phyloP scores from a whole-genome alignment of 2,888 invertebrate genomes.

The Tenthredo amoena region DNA sequence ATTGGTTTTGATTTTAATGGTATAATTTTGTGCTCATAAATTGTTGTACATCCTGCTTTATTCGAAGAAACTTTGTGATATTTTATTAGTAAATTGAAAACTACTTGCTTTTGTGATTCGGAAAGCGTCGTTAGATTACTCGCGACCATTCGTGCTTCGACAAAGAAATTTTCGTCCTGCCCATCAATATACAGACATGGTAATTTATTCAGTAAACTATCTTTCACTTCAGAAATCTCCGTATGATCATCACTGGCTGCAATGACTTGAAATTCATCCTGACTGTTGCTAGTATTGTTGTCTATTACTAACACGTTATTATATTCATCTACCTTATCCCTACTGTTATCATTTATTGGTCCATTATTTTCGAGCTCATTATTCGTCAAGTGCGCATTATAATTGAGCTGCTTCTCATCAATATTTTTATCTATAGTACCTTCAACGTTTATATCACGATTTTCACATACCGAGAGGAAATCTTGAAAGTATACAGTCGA shows the following conservation, averaged over 20 bases:
- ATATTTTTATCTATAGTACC: too few relatives aligned
- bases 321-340: background rate
- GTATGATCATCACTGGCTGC: background rate
- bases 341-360: too few relatives aligned
- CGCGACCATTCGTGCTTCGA: slow-evolving; percentile 50
- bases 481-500: too few relatives aligned
- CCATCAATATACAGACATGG: background rate
- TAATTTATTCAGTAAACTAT: background rate
- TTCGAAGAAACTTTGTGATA: slow-evolving; percentile 59
- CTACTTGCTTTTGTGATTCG: background rate
- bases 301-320: background rate
- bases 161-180: slow-evolving; percentile 40
- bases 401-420: too few relatives aligned
- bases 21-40: slow-evolving; percentile 65
- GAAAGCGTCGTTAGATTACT: slow-evolving; percentile 48
- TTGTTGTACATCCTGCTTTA: slow-evolving; percentile 60
- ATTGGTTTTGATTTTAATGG: slow-evolving; percentile 59
- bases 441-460: too few relatives aligned
- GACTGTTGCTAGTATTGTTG: background rate
- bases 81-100: slow-evolving; percentile 43
- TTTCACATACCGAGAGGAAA: too few relatives aligned
- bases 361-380: too few relatives aligned
- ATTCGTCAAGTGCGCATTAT: too few relatives aligned
- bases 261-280: background rate
- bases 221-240: background rate